Base-by-base conservation (phyloP, 2,113 vertebrate genomes). In the Mola mola region DNA sequence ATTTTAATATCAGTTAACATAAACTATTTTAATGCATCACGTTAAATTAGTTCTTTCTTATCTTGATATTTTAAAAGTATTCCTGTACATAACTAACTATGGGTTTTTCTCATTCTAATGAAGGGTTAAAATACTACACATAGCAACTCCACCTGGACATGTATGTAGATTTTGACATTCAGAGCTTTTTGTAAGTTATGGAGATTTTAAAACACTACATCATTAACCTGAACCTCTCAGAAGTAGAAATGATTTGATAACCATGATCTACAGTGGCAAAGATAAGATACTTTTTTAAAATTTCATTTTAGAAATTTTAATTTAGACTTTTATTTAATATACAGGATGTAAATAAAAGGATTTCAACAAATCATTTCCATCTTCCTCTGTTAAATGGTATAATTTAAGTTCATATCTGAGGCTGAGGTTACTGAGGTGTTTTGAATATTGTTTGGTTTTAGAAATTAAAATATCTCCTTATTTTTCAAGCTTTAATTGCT, bases 211-310 rank as follows among this genome's bases (percentile, higher is more conserved):
- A 19, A 2, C 12, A 21, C 25, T 17, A 61, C 42, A 48, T 58
- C 44, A 59, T 28, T 43, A 37, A 72, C 50, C 75, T 38, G 9
- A 71, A 76, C 55, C 44, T 38, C 51, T 33, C 21, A 38, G 48
- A 25, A 47, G 20, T 36, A 8, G 8, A 19, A 31, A 11, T 1
- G 17, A 20, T 13, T 36, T 10, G 10, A 36, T 36, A 4, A 5
- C 26, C 26, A 28, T 8, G 8, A 28, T 28, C 4, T 28, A 28
- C 8, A 8, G 4, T 5, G 26, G 26, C 26, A 28, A 28, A 28
- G 8, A 28, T 28, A 28, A 4, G 8, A 28, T 5, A 28, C 26
- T 28, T 28, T 28, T n/a, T n/a, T n/a, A n/a, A n/a, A n/a, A n/a
- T n/a, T n/a, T n/a, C n/a, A n/a, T n/a, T n/a, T n/a, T n/a, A n/a